Evolutionary conservation across 2,888 invertebrate species (phyloP), one percentile per base, ranked within the genome.

Genomic region (Campoplex nolae): DNA sequence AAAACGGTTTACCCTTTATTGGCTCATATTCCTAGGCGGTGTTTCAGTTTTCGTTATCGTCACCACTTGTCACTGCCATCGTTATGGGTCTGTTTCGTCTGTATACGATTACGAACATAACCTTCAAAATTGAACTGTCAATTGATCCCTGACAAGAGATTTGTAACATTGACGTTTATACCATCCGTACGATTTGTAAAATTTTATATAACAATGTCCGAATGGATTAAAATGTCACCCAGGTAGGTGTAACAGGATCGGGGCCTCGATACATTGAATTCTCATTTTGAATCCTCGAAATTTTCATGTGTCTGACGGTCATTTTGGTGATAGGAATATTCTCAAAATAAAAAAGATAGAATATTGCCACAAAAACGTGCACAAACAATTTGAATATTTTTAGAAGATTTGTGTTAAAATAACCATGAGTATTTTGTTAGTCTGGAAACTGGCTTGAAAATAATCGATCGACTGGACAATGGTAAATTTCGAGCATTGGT

Each of bases 401-500:
- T 18, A 0, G 7, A 51, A 51, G 18, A 51, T 51, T 51, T 7
- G 1, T 3, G 16, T 48, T 16, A 0, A 48, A 48, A 48, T 16
- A 51, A 62, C 2, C 62, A 32, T 51, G 9, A 18, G 11, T 58
- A 38, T 62, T 70, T 62, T 87, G 86, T 16, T 28, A 94, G 94
- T 32, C 78, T 93, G 1, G 89, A 92, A 84, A 85, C 88, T 71
- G 94, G 93, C 23, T 79, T 94, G 11, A 88, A 88, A 6, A 89
- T 92, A 56, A 86, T 92, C 18, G 88, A 90, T 79, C 89, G 89
- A 83, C 70, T 94, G 7, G 93, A 94, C 71, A 92, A 88, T 54
- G 90, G 90, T 48, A 94, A 94, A 89, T 92, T 94, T 28, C 91
- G 93, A 4, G 90, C 91, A 4, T 89, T 94, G 0, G 90, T 92